phyloP scores from a whole-genome alignment of 2,113 vertebrate species.

The Oceanites oceanicus region DNA sequence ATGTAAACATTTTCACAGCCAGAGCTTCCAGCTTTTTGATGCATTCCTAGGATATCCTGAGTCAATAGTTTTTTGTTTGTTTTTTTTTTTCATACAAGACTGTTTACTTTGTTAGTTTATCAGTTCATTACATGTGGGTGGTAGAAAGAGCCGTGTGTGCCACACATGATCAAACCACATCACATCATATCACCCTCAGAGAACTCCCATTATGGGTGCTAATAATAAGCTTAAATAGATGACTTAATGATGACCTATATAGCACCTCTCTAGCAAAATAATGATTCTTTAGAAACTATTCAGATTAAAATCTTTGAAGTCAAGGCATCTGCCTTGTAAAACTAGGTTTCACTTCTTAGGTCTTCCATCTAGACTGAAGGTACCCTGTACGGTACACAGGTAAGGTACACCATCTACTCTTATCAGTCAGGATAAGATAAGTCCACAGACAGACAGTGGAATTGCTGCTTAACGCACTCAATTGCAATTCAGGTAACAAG shows the following conservation, averaged over 20 bases:
- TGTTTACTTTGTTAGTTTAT: not conserved
- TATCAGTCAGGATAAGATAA: not conserved
- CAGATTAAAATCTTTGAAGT: not conserved
- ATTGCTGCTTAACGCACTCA: not conserved
- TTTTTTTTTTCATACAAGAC: not conserved
- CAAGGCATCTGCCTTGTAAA: not conserved
- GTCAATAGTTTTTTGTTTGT: no score
- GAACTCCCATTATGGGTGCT: not conserved
- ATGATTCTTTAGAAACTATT: not conserved
- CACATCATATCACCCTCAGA: not conserved
- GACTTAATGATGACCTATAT: not conserved
- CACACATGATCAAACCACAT: not conserved
- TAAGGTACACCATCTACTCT: not conserved
- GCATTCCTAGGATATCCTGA: not conserved
- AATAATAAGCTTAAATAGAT: not conserved
- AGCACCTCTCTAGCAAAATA: not conserved
- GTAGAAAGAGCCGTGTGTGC: not conserved
- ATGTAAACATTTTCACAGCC: not conserved
- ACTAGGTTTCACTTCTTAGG: not conserved
- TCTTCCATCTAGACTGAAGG: not conserved
- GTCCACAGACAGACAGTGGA: not conserved
- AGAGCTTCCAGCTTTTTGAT: not conserved
- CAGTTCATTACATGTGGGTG: not conserved
- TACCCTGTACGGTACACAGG: not conserved
- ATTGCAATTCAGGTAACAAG: not conserved